Conservation (phyloP, 2,888 invertebrate species). For the Dinocampus coccinellae region DNA sequence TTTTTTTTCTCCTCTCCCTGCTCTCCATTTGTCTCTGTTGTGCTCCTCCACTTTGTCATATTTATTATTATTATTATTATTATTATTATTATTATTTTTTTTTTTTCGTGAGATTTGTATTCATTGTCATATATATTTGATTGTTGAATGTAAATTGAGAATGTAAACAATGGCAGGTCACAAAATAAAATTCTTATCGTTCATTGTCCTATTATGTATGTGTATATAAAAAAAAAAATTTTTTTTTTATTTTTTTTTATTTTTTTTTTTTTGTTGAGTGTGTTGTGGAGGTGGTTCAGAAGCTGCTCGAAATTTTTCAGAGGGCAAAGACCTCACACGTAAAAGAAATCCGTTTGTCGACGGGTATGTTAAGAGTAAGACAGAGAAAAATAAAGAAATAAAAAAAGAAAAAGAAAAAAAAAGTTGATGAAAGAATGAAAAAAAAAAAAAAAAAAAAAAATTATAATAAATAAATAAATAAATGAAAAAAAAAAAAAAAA, state of each 20-base stretch:
- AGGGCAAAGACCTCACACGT: slow-evolving; percentile 22
- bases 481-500: too few species aligned
- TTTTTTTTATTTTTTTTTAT: background rate
- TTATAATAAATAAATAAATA: too few species aligned
- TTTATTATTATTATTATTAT: too few species aligned
- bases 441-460: too few species aligned
- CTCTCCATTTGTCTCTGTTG: slow-evolving; percentile 15
- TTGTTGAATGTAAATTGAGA: slow-evolving; percentile 2
- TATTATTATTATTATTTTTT: too few species aligned
- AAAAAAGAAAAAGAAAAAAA: too few species aligned
- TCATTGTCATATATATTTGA: slow-evolving; percentile 1
- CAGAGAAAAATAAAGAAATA: too few species aligned
- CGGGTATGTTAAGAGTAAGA: background rate
- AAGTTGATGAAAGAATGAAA: too few species aligned
- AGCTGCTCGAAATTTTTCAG: slow-evolving; percentile 16
- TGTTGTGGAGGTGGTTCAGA: background rate
- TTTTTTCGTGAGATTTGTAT: background rate
- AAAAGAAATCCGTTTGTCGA: background rate
- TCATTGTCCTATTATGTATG: background rate
- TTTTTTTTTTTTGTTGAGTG: background rate
- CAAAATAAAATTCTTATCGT: background rate
- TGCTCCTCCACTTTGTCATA: too few species aligned
- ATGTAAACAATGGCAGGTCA: background rate
- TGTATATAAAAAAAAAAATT: background rate
- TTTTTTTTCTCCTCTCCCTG: background rate